phyloP scores from a whole-genome alignment of 2,888 invertebrate species.

The Lamellibrachia satsuma region DNA sequence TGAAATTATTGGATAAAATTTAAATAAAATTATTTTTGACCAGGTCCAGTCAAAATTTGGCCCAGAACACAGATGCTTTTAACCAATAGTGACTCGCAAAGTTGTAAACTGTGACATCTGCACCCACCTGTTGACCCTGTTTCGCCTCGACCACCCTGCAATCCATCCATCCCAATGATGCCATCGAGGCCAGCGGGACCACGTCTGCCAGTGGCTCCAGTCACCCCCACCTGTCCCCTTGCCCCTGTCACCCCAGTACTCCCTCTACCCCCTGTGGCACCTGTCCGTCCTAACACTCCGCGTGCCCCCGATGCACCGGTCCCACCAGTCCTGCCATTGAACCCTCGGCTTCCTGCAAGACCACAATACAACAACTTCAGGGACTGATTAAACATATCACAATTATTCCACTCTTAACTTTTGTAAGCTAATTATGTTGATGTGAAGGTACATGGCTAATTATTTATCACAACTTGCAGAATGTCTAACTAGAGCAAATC shows the following conservation, averaged over 20 bases:
- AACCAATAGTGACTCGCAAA: neutral
- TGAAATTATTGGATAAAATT: too few species aligned
- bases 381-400: neutral
- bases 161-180: slow-evolving; percentile 32
- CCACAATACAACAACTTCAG: neutral
- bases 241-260: slow-evolving; percentile 20
- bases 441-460: neutral
- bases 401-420: neutral
- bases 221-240: slow-evolving; percentile 27
- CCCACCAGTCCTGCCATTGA: slow-evolving; percentile 27
- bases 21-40: too few species aligned
- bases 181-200: slow-evolving; percentile 34
- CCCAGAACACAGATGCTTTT: too few species aligned
- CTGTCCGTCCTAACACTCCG: slow-evolving; percentile 21
- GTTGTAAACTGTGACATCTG: slow-evolving; percentile 7
- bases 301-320: slow-evolving; percentile 13
- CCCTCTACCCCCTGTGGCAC: slow-evolving; percentile 33
- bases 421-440: neutral
- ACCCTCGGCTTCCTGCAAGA: slow-evolving; percentile 24
- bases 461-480: neutral
- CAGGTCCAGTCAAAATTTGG: neutral
- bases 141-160: slow-evolving; percentile 27
- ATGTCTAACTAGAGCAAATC: too few species aligned
- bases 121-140: slow-evolving; percentile 31
- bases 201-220: slow-evolving; percentile 32